Percentiles rank a stretch among this genome's conserved stretches.
These are phyloP conservation scores for Sparidentex hasta DNA, from an alignment of 2,797 vertebrate species.

Conservation along the genomic window DNA sequence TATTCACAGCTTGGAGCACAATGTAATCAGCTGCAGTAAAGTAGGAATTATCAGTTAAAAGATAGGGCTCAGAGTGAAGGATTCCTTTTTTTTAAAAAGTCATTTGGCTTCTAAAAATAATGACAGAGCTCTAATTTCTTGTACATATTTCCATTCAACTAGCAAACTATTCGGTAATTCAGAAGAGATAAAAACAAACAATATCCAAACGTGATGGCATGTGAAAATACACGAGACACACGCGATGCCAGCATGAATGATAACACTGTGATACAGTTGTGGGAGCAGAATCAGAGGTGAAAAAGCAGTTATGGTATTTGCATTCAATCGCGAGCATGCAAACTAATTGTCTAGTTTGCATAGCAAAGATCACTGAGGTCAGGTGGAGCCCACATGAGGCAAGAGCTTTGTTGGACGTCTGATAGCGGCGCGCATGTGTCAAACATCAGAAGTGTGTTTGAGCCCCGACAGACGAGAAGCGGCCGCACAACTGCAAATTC, in stretches of 20 bases:
- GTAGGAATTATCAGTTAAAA: conserved; percentile 71
- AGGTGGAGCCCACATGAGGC: conserved; percentile 52
- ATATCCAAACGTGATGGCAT: conserved; percentile 22
- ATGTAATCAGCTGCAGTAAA: conserved; percentile 84
- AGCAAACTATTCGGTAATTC: conserved; percentile 46
- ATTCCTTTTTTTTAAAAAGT: conserved; percentile 14
- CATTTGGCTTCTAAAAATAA: conserved; percentile 56
- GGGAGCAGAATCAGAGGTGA: conserved; percentile 50
- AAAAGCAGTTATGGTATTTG: conserved; percentile 81
- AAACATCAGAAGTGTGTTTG: conserved; percentile 39
- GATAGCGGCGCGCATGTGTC: conserved; percentile 22
- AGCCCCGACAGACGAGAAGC: conserved; percentile 35
- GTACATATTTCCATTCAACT: conserved; percentile 50
- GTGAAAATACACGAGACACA: conserved; percentile 32
- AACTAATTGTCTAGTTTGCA: conserved; percentile 75
- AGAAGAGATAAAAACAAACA: conserved; percentile 41
- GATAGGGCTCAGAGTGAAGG: conserved; percentile 62
- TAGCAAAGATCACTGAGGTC: conserved; percentile 67
- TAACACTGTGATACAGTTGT: conserved; percentile 14
- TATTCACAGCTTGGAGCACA: conserved; percentile 82
- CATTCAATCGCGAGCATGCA: conserved; percentile 78
- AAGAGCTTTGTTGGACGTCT: conserved; percentile 56
- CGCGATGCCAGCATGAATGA: conserved; percentile 34
- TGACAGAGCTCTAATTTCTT: conserved; percentile 38
- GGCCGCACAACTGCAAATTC: conserved; percentile 14